These are phyloP conservation scores for Alaudala cheleensis DNA, from an alignment of 2,113 vertebrate species.

Conservation along the genomic window DNA sequence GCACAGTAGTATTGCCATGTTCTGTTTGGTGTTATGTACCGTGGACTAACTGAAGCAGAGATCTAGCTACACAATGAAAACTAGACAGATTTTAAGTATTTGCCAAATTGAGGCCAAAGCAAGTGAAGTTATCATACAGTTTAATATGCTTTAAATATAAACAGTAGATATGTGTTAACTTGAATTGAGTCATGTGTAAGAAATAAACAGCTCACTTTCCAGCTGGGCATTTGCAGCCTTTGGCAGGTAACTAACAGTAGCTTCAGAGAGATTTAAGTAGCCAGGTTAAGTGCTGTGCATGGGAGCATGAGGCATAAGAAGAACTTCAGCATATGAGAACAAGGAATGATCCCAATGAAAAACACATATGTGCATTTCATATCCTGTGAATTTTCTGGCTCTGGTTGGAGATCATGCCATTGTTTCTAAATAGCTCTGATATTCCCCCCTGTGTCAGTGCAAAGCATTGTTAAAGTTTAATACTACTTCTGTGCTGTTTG, in stretches of 20 bases:
- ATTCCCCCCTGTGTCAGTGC: not conserved
- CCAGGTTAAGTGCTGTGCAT: not conserved
- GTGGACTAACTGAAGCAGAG: not conserved
- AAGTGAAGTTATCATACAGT: not conserved
- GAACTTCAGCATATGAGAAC: not conserved
- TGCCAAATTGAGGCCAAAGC: not conserved
- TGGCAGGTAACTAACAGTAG: not conserved
- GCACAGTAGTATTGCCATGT: not conserved
- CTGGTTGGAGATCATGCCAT: not conserved
- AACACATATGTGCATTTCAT: not conserved
- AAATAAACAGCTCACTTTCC: not conserved
- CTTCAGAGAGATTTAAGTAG: not conserved
- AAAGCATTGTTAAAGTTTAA: slow-evolving; percentile 46
- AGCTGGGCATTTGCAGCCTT: not conserved
- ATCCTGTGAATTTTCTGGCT: slow-evolving; percentile 21
- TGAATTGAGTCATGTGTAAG: not conserved
- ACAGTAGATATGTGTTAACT: not conserved
- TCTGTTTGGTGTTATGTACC: not conserved
- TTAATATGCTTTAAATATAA: not conserved
- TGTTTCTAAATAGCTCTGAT: slow-evolving; percentile 20
- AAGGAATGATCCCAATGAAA: not conserved
- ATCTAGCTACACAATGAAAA: not conserved
- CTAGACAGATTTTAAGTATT: not conserved
- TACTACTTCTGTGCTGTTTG: not conserved
- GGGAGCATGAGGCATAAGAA: not conserved